Evolutionary conservation across 2,113 vertebrate genomes (phyloP).

Genomic region (Tachuris rubrigastra): DNA sequence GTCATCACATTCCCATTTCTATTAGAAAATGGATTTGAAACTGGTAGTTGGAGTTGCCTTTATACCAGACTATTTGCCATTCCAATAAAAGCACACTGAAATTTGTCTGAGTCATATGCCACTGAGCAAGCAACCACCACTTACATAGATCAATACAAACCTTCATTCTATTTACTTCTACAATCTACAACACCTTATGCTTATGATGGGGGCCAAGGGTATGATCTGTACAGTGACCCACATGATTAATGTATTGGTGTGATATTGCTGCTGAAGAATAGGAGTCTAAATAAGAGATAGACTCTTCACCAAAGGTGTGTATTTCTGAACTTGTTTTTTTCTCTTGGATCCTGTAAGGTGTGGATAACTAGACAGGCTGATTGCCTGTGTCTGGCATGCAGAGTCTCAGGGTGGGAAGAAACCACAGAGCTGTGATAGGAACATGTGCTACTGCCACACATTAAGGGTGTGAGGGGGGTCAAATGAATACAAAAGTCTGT

Average conservation of each 20-base stretch:
- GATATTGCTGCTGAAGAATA: not conserved
- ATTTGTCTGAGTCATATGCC: not conserved
- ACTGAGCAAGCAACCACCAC: not conserved
- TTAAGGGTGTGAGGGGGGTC: not conserved
- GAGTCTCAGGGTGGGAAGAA: not conserved
- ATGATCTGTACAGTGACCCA: not conserved
- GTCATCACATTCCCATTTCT: not conserved
- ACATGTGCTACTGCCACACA: not conserved
- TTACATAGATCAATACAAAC: not conserved
- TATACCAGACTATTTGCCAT: not conserved
- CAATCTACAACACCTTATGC: not conserved
- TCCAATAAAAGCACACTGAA: not conserved
- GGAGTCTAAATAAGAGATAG: not conserved
- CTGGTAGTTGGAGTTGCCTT: not conserved
- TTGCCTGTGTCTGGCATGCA: not conserved
- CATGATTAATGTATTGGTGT: not conserved
- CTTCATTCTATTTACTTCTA: not conserved
- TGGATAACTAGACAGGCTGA: not conserved
- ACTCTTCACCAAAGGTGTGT: not conserved
- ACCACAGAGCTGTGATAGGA: not conserved
- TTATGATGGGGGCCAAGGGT: not conserved
- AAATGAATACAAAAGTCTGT: not conserved
- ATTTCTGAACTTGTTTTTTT: not conserved
- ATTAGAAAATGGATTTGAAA: constrained; percentile 4
- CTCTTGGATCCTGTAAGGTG: not conserved